These are phyloP conservation scores for Neotoxoptera formosana DNA, from an alignment of 1,140 invertebrate genomes.

Conservation along the genomic window DNA sequence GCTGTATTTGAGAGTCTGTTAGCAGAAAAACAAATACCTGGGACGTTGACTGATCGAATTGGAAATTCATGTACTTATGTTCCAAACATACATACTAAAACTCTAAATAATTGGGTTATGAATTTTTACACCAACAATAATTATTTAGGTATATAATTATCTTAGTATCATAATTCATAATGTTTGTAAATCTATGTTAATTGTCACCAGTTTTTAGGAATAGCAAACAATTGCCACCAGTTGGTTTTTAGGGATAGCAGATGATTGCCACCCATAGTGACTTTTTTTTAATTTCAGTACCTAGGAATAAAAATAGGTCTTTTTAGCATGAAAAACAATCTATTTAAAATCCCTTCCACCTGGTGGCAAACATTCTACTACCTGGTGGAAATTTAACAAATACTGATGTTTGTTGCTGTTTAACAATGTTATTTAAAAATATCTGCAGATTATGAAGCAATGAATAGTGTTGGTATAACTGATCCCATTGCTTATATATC, in stretches of 20 bases:
- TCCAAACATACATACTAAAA: constrained; percentile 87
- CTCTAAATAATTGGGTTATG: constrained; percentile 88
- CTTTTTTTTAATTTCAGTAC: neutral
- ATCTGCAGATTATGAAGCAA: constrained; percentile 82
- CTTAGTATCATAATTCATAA: neutral
- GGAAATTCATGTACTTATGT: constrained; percentile 81
- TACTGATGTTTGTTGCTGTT: neutral
- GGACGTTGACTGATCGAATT: constrained; percentile 79
- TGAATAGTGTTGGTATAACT: constrained; percentile 85
- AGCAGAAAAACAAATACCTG: constrained; percentile 75
- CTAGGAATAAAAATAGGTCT: neutral
- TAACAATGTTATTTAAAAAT: constrained; percentile 59
- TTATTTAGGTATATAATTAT: constrained; percentile 74
- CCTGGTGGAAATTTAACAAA: neutral
- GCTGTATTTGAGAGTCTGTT: constrained; percentile 73
- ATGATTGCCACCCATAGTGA: neutral
- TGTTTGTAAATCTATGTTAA: neutral
- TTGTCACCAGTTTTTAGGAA: neutral
- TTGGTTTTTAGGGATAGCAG: neutral
- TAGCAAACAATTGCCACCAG: neutral
- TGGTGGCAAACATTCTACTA: neutral
- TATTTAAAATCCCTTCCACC: neutral
- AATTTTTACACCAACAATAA: constrained; percentile 94
- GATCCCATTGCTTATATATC: constrained; percentile 85
- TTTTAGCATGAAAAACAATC: neutral